Base-by-base conservation (phyloP, 2,113 vertebrate genomes). In the Nothobranchius kuhntae region DNA sequence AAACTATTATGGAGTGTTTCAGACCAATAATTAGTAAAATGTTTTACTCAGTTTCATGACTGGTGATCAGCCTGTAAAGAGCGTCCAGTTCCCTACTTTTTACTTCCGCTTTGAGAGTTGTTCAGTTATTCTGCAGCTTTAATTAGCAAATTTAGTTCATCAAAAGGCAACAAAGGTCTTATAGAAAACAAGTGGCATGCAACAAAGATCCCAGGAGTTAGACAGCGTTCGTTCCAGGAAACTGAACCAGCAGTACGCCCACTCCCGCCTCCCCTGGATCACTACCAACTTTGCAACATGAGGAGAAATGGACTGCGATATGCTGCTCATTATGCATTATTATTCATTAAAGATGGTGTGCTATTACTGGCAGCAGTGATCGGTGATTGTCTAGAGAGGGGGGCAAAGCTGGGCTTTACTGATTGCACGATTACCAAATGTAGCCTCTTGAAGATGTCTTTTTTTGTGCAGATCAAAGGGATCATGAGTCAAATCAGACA, bases 311-410 rank as follows among this genome's bases (percentile, higher is more conserved):
- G 70, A 46, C 64, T 75, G 62, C 77, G 82, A 86, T 87, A 83
- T 63, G 63, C 76, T 65, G 77, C 72, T 63, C 69, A 83, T 82
- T 78, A 79, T 71, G 76, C 68, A 56, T 85, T 86, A 84, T 87
- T 87, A 83, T 84, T 88, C 82, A 84, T 78, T 74, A 83, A 80
- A 70, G 53, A 61, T 61, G 78, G 57, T 36, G 72, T 91, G 84
- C 87, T 89, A 66, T 89, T 71, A 15, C 77, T 91, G 88, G 91
- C 85, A 64, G 11, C 47, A 17, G 30, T 40, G 6, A 26, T 56
- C 59, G 70, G 30, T 9, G 45, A 64, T 74, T 84, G 78, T 78
- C 83, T 54, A 74, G 78, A 70, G 53, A 67, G 48, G 66, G 44
- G 77, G 69, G 61, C 52, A 65, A 69, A 48, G 55, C 62, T 46